Conservation (phyloP, 2,888 invertebrate genomes). For the Drosophila conformis region DNA sequence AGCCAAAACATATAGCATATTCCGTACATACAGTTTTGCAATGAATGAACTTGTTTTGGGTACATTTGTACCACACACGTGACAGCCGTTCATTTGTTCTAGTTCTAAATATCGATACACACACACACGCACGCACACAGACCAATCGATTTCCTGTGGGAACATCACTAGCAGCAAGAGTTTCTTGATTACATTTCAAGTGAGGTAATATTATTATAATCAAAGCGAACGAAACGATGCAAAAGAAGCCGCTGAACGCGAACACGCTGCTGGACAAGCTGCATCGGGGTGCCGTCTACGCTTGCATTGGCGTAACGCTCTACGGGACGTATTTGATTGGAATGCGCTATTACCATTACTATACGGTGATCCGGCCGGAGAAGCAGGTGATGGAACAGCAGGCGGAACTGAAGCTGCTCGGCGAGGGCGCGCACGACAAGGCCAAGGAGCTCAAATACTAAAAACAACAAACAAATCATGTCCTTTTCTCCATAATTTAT, state of each 20-base stretch:
- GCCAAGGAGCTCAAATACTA: conserved; percentile 82
- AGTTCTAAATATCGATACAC: conserved; percentile 1
- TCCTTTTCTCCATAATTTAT: conserved; percentile 19
- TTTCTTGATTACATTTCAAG: conserved; percentile 11
- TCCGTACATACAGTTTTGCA: background rate
- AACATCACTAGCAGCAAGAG: conserved; percentile 25
- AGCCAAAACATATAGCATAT: background rate
- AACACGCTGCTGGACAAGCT: conserved; percentile 85
- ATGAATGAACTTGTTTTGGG: background rate
- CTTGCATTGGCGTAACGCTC: conserved; percentile 86
- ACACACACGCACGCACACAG: background rate
- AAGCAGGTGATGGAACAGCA: conserved; percentile 83
- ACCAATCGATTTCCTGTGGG: conserved; percentile 22
- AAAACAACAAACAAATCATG: conserved; percentile 11
- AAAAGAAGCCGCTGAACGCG: conserved; percentile 78
- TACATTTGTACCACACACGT: background rate
- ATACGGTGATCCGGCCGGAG: conserved; percentile 86
- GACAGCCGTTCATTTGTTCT: background rate
- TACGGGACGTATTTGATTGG: conserved; percentile 86
- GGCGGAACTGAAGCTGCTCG: conserved; percentile 85
- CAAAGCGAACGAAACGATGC: conserved; percentile 66
- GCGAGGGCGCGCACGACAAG: conserved; percentile 85
- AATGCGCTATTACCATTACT: conserved; percentile 85
- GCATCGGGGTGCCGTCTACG: conserved; percentile 86
- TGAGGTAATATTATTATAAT: conserved; percentile 18